Evolutionary conservation across 1,140 invertebrate species (phyloP).

Genomic region (Telenomus remus): DNA sequence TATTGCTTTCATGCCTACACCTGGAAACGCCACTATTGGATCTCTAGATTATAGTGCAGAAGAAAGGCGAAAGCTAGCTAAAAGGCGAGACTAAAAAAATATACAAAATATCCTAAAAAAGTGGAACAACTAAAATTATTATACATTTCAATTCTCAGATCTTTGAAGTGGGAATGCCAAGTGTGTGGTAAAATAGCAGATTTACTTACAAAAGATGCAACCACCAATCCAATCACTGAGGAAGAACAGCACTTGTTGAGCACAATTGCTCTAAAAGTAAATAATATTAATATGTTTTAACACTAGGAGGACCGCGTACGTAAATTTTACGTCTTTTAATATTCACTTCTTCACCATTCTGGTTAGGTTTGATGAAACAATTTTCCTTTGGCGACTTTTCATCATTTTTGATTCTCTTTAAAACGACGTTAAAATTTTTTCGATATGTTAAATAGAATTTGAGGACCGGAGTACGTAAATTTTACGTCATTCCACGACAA

Average conservation of each 20-base stretch:
- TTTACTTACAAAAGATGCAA: slow-evolving; percentile 68
- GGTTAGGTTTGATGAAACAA: too few species aligned
- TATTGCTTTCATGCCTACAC: slow-evolving; percentile 96
- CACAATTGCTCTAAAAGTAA: slow-evolving; percentile 73
- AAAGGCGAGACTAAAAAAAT: slow-evolving; percentile 76
- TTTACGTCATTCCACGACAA: too few species aligned
- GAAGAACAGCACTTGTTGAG: slow-evolving; percentile 73
- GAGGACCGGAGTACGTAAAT: too few species aligned
- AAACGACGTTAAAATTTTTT: too few species aligned
- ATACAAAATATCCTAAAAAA: too few species aligned
- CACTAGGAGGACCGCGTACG: too few species aligned
- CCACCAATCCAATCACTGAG: slow-evolving; percentile 69
- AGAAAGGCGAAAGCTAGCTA: slow-evolving; percentile 88
- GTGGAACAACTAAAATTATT: too few species aligned
- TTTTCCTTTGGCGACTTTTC: too few species aligned
- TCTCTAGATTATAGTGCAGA: slow-evolving; percentile 90
- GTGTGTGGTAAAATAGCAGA: slow-evolving; percentile 69
- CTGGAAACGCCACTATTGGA: slow-evolving; percentile 91
- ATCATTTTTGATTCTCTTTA: too few species aligned
- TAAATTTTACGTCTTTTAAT: too few species aligned
- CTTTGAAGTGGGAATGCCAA: slow-evolving; percentile 70
- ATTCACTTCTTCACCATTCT: too few species aligned
- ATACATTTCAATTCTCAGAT: slow-evolving; percentile 56
- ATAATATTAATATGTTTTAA: neutral
- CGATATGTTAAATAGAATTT: too few species aligned